Evolutionary conservation across 2,113 vertebrate species (phyloP), one percentile per base, ranked within the genome.

Genomic region (Limanda limanda): DNA sequence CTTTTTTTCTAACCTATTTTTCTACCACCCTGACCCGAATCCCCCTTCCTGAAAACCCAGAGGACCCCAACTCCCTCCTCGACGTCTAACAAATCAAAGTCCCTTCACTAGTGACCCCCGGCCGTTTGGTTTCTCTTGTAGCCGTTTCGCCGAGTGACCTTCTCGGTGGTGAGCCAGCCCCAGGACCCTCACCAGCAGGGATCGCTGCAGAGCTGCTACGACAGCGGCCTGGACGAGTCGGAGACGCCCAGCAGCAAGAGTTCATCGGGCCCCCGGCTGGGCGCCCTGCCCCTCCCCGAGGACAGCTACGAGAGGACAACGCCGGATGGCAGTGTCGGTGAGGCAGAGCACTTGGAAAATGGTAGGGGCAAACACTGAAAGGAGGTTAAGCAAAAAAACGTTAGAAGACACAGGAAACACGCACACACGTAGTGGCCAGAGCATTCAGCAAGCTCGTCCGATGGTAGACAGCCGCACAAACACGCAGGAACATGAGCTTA

Each of bases 301-400:
- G 98, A 99, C 96, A 98, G 96, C 97, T 99, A 99, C 95, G 98
- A 99, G 95, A 97, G 98, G 97, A 99, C 97, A 94, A 99, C 98
- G 95, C 98, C 98, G 95, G 98, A 99, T 97, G 98, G 97, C 97
- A 99, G 98, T 98, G 97, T 99, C 97, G 98, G 98, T 99, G 98
- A 99, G 98, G 97, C 97, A 98, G 98, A 99, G 96, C 98, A 99
- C 97, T 97, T 99, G 97, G 98, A 99, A 97, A 99, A 99, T 99
- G 98, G 98, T 99, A 99, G 97, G 98, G 98, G 96, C 96, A 97
- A 98, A 98, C 96, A 97, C 93, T 89, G 74, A 91, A 92, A 92
- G 88, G 79, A 92, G 86, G 77, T 87, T 84, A 61, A 92, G 85
- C 76, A 25, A 25, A 25, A n/a, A 79, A 86, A 27, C 72, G 71